A percentile compares a stretch with the other conserved stretches of the same genome.
These are phyloP conservation scores for Conops quadrifasciatus DNA, from an alignment of 2,888 invertebrate species.

Conservation along the genomic window DNA sequence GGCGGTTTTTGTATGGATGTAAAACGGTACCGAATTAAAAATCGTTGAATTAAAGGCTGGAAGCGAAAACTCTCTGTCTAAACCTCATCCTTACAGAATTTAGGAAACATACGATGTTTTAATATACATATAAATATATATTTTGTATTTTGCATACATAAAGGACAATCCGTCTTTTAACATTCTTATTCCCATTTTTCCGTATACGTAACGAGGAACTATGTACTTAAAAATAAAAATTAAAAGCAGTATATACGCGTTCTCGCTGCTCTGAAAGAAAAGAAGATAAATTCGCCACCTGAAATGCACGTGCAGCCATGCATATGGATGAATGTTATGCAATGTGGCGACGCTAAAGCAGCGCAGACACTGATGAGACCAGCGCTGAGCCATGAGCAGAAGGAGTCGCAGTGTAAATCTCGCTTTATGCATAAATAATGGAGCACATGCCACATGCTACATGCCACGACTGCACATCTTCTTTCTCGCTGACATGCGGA, in stretches of 20 bases:
- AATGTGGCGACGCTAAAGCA: constrained; percentile 7
- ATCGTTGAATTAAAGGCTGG: too few relatives aligned
- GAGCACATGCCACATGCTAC: constrained; percentile 5
- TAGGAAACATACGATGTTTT: background rate
- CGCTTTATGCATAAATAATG: constrained; percentile 32
- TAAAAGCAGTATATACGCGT: background rate
- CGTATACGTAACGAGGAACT: background rate
- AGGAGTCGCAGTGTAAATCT: constrained; percentile 5
- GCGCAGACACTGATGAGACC: background rate
- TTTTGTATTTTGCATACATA: background rate
- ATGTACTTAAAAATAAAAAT: background rate
- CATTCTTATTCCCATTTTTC: background rate
- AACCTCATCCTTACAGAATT: too few relatives aligned
- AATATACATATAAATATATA: background rate
- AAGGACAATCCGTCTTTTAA: background rate
- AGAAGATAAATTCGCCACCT: constrained; percentile 14
- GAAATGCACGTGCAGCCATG: constrained; percentile 25
- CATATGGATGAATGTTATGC: constrained; percentile 21
- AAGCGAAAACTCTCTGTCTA: too few relatives aligned
- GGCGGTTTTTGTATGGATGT: too few relatives aligned
- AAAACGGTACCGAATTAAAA: too few relatives aligned
- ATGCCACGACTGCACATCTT: background rate
- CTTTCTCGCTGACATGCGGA: constrained; percentile 13
- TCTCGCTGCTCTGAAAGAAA: background rate
- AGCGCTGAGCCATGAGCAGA: background rate